Base-by-base conservation (phyloP, 2,888 invertebrate species). In the Meganola albula region DNA sequence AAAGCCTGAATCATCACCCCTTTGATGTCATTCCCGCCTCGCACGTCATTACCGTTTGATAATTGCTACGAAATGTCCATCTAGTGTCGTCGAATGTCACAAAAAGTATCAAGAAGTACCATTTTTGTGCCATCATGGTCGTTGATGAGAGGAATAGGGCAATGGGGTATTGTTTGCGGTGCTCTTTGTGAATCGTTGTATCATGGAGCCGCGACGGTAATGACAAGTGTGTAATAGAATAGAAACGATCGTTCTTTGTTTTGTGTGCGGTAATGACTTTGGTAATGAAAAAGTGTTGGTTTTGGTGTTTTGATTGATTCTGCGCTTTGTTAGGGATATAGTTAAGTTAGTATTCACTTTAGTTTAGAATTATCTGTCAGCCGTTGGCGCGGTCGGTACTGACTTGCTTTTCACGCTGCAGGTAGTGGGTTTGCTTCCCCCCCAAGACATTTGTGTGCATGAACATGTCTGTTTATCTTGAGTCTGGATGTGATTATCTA, bases 51-150 rank as follows among this genome's bases (percentile, higher is more conserved):
- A 57, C 37, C 29, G 35, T 29, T 32, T 40, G 41, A 48, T 63
- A 62, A 64, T 60, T 60, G 58, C 58, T 47, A 48, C 48, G 48
- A 52, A 58, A 52, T 55, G 49, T 52, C 59, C 55, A 56, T 57
- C 51, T 37, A 58, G 51, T 69, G 68, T 67, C 69, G 54, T 64
- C 53, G 48, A 46, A 41, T 64, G 69, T 66, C 62, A 68, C 65
- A 67, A 68, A 67, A 65, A 68, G 56, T n/a, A n/a, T n/a, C n/a
- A n/a, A n/a, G n/a, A n/a, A n/a, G n/a, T n/a, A 53, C 40, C 34
- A 44, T 48, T 66, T 65, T 38, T 64, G 63, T 47, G 37, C 27
- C 34, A 63, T 70, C 69, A 70, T 64, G 40, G 52, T 55, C 30
- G 44, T 59, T 70, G 70, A 70, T 69, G 70, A 69, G 63, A 45